Evolutionary conservation across 2,797 vertebrate species (phyloP).

Genomic region (Scleropages formosus): DNA sequence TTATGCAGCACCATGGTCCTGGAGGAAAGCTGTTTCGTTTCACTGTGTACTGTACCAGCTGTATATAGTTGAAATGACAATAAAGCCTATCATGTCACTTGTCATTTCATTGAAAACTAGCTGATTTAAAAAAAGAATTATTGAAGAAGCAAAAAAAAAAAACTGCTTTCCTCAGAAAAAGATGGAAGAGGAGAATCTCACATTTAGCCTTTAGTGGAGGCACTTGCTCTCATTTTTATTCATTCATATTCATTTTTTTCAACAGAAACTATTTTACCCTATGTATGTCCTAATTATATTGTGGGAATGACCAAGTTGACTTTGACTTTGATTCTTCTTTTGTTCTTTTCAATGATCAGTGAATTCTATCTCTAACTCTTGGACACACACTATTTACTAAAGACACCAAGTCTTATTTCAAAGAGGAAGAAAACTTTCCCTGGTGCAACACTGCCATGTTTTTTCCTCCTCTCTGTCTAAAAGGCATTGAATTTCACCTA

Average conservation of each 20-base stretch:
- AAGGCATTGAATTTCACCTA: conserved; percentile 51
- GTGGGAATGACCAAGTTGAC: no score
- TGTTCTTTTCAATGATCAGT: conserved; percentile 44
- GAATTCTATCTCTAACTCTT: conserved; percentile 45
- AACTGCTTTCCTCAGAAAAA: conserved; percentile 31
- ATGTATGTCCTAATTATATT: no score
- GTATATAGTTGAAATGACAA: no score
- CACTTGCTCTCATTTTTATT: no score
- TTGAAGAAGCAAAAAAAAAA: conserved; percentile 33
- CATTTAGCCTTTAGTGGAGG: conserved; percentile 29
- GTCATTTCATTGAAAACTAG: not conserved
- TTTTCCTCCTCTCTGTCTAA: conserved; percentile 42
- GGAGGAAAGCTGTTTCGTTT: no score
- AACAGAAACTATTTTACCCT: no score
- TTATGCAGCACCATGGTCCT: no score
- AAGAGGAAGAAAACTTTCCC: not conserved
- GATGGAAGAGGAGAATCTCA: not conserved
- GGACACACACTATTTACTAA: conserved; percentile 17
- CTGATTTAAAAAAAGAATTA: conserved; percentile 13
- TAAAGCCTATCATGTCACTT: no score
- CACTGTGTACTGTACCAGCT: no score
- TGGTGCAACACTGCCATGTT: conserved; percentile 37
- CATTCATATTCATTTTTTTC: no score
- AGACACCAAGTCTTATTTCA: not conserved
- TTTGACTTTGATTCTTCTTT: not conserved